Conservation (phyloP, 2,113 vertebrate species). For the Pavo muticus region DNA sequence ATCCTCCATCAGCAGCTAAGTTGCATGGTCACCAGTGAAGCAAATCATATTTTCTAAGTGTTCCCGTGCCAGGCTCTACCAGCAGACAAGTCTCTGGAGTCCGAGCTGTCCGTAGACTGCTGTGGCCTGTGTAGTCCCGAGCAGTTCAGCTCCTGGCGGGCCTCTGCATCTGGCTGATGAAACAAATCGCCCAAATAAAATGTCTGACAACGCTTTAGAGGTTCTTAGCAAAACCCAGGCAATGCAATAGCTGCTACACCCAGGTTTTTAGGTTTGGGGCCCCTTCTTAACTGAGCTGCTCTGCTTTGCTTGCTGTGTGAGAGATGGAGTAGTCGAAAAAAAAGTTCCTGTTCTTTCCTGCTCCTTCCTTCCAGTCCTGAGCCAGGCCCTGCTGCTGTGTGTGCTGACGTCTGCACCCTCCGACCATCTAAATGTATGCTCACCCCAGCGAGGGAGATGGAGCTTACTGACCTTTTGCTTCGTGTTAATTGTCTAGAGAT, state of each 20-base stretch:
- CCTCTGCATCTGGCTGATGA: background rate
- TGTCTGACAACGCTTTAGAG: background rate
- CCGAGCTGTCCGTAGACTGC: background rate
- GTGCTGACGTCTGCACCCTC: background rate
- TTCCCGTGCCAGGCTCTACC: accelerated
- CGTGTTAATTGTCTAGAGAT: background rate
- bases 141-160: background rate
- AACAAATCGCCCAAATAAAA: background rate
- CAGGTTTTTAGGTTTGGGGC: background rate
- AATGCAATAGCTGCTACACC: background rate
- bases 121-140: background rate
- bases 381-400: background rate
- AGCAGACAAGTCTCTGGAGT: background rate
- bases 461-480: background rate
- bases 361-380: background rate
- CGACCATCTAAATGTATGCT: background rate
- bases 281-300: background rate
- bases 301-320: background rate
- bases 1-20: background rate
- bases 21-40: background rate
- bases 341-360: background rate
- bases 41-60: background rate
- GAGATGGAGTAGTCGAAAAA: background rate
- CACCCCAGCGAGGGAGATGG: background rate
- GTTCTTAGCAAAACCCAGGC: background rate